Evolutionary conservation across 2,888 invertebrate genomes (phyloP).

Genomic region (Dyspetes luteomarginatus): DNA sequence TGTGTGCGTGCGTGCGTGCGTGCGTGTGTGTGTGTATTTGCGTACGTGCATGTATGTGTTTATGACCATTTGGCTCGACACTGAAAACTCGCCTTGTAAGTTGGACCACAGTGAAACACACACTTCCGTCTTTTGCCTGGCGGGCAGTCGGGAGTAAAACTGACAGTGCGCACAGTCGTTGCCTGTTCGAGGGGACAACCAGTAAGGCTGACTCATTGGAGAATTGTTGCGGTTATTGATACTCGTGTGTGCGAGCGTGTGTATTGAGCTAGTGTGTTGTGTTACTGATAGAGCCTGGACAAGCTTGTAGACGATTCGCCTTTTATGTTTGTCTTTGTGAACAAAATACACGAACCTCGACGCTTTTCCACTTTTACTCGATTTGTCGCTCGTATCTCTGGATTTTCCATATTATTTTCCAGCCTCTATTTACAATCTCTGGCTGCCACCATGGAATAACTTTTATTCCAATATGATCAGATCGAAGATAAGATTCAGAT

Average conservation of each 20-base stretch:
- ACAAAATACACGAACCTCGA: not conserved
- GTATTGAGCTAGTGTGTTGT: not conserved
- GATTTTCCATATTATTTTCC: conserved; percentile 6
- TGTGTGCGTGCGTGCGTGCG: too few species aligned
- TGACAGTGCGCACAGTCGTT: conserved; percentile 11
- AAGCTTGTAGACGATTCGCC: conserved; percentile 20
- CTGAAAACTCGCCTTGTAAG: too few species aligned
- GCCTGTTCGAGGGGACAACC: not conserved
- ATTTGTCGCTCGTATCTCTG: not conserved
- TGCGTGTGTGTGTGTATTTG: too few species aligned
- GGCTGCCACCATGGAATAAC: too few species aligned
- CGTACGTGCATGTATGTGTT: not conserved
- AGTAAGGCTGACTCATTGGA: conserved; percentile 43
- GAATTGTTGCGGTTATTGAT: conserved; percentile 45
- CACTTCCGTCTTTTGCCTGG: too few species aligned
- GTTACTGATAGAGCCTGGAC: not conserved
- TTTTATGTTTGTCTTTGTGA: conserved; percentile 7
- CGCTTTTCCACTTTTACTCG: not conserved
- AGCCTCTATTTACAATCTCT: not conserved
- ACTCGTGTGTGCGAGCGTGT: conserved; percentile 14
- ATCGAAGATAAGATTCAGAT: too few species aligned
- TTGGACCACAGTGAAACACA: too few species aligned
- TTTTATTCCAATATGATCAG: too few species aligned
- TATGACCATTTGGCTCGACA: not conserved
- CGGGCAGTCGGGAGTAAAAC: too few species aligned